Evolutionary conservation across 2,113 vertebrate species (phyloP), one percentile per base, ranked within the genome.

Genomic region (Trochalopteron elliotii): DNA sequence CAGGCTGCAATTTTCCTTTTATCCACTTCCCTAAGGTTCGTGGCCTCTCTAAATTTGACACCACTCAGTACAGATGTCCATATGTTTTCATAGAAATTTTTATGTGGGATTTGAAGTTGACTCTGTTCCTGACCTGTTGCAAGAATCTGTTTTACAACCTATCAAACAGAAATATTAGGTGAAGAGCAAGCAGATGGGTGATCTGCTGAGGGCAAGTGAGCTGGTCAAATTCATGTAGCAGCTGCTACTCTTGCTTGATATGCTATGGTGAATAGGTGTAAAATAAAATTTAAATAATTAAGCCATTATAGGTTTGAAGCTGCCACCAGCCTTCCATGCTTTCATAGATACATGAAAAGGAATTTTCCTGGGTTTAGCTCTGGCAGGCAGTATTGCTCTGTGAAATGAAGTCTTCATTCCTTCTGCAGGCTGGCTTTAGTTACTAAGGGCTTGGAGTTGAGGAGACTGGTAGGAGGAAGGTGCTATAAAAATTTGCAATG

Each of bases 141-240:
- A 98, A 98, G 95, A 99, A 97, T 37, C 98, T 65, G 98, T 98
- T 99, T 99, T 97, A 98, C 99, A 93, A 98, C 98, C 97, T 99
- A 96, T 99, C 99, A 90, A 99, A 99, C 98, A 99, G 99, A 56
- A 99, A 98, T n/a, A 99, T 98, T 68, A 99, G 99, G 97, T 99
- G 99, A 74, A 99, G 98, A 55, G 99, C 98, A 96, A 99, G 98
- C 93, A 99, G 99, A 76, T 99, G 99, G 59, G 99, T 99, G 92
- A 99, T 99, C 98, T 99, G 99, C 96, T 98, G 98, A 96, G 98
- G 98, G 99, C 99, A 94, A 90, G 49, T 30, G 94, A 86, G 94
- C 64, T 95, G 93, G 93, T 94, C 79, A 88, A 31, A 91, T 90
- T 91, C 61, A 94, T 65, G 68, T 63, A 88, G 87, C 94, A 93